Evolutionary conservation across 2,888 invertebrate species (phyloP), one percentile per base, ranked within the genome.

Genomic region (Orgyia antiqua): DNA sequence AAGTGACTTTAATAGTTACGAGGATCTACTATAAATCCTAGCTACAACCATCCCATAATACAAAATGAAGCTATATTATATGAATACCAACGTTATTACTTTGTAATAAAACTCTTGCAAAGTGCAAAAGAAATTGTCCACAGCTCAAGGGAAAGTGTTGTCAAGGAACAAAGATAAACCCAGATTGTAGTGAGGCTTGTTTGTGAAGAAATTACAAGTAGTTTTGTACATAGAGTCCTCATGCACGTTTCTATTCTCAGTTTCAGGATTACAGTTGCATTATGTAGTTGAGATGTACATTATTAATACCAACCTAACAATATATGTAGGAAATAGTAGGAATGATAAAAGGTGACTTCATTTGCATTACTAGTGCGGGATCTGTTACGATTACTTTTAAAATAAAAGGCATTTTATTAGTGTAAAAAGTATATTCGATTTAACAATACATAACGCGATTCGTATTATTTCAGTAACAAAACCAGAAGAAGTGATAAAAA

Each of bases 161-260:
- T 71, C 74, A 75, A 71, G 78, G 68, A 75, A 82, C 79, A 76
- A 71, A 71, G 80, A 80, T 80, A 79, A 82, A 78, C 64, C 75
- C 63, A 74, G 75, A 80, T 80, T 82, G 82, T 79, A 70, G 68
- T 66, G 46, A 62, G 67, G 45, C 63, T 72, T 65, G 74, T 68
- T 76, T 70, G 59, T 46, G 61, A 68, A 68, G 68, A 78, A 80
- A 82, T 80, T 78, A 79, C 71, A 71, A 75, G 71, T 67, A 70
- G 64, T 61, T 63, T 59, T 64, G 66, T 60, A 74, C 66, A 72
- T 71, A 74, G 67, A 66, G 61, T 55, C 57, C 66, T 58, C 61
- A 64, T 47, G n/a, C n/a, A n/a, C 56, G 51, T 65, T 62, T 60
- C 56, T 65, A 61, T 66, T 64, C 52, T 52, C 62, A 62, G 48